These are phyloP conservation scores for Chloropsis hardwickii DNA, from an alignment of 2,113 vertebrate species.

Conservation along the genomic window DNA sequence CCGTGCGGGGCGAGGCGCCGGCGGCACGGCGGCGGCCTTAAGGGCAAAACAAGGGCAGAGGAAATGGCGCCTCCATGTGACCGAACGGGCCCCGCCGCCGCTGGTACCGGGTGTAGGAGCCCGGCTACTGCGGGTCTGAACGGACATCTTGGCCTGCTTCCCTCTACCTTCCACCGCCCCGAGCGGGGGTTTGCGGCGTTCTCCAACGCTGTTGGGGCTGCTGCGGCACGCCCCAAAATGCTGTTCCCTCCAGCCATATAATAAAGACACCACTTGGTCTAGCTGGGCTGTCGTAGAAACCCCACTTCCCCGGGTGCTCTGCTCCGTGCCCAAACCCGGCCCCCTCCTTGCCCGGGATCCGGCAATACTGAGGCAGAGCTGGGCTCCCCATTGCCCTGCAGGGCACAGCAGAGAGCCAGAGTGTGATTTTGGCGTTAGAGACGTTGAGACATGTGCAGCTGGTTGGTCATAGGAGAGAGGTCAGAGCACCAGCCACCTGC, in stretches of 20 bases:
- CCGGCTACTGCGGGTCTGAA: neutral
- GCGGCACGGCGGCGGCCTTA: neutral
- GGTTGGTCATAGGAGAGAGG: neutral
- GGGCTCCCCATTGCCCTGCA: accelerated
- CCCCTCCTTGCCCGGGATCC: accelerated
- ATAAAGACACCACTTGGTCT: neutral
- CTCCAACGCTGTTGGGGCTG: accelerated
- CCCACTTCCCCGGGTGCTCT: accelerated
- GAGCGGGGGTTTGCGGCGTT: neutral
- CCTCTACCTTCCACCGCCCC: neutral
- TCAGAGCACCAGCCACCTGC: neutral
- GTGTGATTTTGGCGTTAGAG: accelerated
- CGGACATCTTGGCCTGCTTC: neutral
- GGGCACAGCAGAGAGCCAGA: accelerated
- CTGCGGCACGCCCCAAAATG: neutral
- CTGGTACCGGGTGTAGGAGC: neutral
- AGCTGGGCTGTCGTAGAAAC: neutral
- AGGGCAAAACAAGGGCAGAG: conserved; percentile 45
- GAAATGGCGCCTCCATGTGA: conserved; percentile 32
- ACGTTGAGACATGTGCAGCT: neutral
- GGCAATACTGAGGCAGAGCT: accelerated
- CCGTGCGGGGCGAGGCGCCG: neutral
- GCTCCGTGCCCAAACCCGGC: neutral
- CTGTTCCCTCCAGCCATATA: no score
- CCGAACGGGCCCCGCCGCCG: neutral